A percentile compares a stretch with the other conserved stretches of the same genome.
Conservation (phyloP, 2,888 invertebrate species). For the Carpatolechia fugitivella region DNA sequence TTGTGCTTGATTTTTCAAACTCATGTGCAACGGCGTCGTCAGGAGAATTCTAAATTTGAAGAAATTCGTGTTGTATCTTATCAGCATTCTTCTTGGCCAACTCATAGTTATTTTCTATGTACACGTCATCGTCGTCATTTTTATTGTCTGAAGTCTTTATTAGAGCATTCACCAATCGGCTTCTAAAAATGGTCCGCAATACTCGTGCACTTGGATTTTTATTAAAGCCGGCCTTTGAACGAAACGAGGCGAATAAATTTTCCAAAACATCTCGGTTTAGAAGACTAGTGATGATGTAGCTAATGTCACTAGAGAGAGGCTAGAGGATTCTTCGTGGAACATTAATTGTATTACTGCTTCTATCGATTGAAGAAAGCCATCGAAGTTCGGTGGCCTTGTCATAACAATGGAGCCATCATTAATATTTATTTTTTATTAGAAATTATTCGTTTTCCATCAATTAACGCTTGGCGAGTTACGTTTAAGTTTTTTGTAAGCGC, state of each 20-base stretch:
- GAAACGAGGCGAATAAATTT: conserved; percentile 25
- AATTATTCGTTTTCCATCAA: too few species aligned
- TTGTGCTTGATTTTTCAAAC: too few species aligned
- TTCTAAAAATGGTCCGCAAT: conserved; percentile 22
- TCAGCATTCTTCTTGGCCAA: too few species aligned
- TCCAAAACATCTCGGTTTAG: conserved; percentile 26
- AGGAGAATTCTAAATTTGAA: too few species aligned
- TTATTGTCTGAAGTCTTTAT: conserved; percentile 16
- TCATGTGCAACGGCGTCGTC: too few species aligned
- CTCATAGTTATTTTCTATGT: too few species aligned
- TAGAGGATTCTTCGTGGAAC: conserved; percentile 18
- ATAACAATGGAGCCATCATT: too few species aligned
- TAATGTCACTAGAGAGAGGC: conserved; percentile 16
- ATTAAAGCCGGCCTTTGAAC: conserved; percentile 24
- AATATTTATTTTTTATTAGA: too few species aligned
- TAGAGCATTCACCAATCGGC: conserved; percentile 20
- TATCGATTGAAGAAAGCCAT: conserved; percentile 13
- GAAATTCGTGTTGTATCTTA: too few species aligned
- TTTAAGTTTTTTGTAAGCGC: conserved; percentile 12
- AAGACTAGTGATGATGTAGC: conserved; percentile 23
- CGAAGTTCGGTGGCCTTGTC: conserved; percentile 7
- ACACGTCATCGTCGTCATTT: too few species aligned
- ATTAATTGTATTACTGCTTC: conserved; percentile 16
- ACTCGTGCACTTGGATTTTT: conserved; percentile 23
- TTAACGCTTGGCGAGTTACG: too few species aligned